A percentile compares a stretch with the other conserved stretches of the same genome.
These are phyloP conservation scores for Sander lucioperca DNA, from an alignment of 2,113 vertebrate genomes.

Conservation along the genomic window DNA sequence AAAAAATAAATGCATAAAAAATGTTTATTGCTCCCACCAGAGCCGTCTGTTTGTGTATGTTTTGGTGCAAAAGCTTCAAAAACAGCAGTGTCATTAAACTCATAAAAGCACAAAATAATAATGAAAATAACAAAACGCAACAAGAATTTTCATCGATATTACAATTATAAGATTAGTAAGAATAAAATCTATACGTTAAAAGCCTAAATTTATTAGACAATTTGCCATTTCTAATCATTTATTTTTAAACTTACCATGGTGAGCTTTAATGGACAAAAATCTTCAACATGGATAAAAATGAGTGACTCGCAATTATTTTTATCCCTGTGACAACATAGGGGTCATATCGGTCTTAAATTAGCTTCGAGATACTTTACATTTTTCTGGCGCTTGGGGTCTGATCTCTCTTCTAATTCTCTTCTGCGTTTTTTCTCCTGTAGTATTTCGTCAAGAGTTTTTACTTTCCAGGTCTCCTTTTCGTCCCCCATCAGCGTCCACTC, in stretches of 20 bases:
- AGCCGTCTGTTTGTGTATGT: neutral
- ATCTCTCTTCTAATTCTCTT: slow-evolving; percentile 95
- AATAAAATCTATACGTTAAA: neutral
- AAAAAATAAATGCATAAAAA: neutral
- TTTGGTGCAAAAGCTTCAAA: neutral
- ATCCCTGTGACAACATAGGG: neutral
- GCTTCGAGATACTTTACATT: slow-evolving; percentile 86
- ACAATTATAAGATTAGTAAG: neutral
- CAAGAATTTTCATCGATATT: neutral
- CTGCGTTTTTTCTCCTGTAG: slow-evolving; percentile 97
- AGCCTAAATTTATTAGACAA: neutral
- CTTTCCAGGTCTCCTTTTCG: slow-evolving; percentile 99
- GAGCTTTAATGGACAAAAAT: neutral
- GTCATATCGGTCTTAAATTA: neutral
- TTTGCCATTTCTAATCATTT: neutral
- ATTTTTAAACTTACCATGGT: neutral
- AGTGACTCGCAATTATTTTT: neutral
- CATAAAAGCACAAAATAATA: neutral
- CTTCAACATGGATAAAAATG: neutral
- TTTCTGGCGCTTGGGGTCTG: slow-evolving; percentile 92
- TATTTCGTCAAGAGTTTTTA: slow-evolving; percentile 99
- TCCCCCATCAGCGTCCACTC: slow-evolving; percentile 95
- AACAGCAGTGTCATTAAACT: neutral
- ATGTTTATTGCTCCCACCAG: neutral
- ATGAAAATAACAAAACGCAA: neutral